Evolutionary conservation across 2,797 vertebrate genomes (phyloP).

Genomic region (Chloroceryle amazona): DNA sequence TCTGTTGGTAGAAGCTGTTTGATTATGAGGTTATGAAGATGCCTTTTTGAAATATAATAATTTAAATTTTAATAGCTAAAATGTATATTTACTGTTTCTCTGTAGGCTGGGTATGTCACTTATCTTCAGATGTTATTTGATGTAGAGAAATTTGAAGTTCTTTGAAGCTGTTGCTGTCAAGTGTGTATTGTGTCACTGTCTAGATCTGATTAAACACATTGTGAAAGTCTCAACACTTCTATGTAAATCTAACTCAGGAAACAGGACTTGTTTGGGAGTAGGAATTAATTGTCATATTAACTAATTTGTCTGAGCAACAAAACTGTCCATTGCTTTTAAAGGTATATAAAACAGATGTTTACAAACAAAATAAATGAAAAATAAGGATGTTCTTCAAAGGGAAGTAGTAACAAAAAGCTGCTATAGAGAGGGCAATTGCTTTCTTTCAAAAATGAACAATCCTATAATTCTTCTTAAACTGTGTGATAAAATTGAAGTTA

Average conservation of each 20-base stretch:
- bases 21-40: constrained; percentile 37
- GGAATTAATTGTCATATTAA: constrained; percentile 20
- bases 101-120: constrained; percentile 27
- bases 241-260: neutral
- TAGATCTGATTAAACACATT: constrained; percentile 42
- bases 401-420: neutral
- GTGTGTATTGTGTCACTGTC: constrained; percentile 25
- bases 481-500: neutral
- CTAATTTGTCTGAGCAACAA: constrained; percentile 3
- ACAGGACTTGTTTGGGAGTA: neutral
- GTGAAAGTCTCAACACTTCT: neutral
- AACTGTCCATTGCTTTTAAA: constrained; percentile 18
- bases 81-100: constrained; percentile 55
- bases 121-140: constrained; percentile 64
- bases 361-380: constrained; percentile 6
- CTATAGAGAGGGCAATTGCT: neutral
- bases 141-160: constrained; percentile 50
- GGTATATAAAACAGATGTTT: neutral
- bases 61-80: constrained; percentile 68
- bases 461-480: neutral
- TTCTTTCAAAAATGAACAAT: neutral
- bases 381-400: neutral
- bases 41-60: constrained; percentile 47
- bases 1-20: constrained; percentile 54
- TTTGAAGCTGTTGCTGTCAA: constrained; percentile 70